Conservation (phyloP, 2,888 invertebrate genomes). For the Cyclophora albipunctata region DNA sequence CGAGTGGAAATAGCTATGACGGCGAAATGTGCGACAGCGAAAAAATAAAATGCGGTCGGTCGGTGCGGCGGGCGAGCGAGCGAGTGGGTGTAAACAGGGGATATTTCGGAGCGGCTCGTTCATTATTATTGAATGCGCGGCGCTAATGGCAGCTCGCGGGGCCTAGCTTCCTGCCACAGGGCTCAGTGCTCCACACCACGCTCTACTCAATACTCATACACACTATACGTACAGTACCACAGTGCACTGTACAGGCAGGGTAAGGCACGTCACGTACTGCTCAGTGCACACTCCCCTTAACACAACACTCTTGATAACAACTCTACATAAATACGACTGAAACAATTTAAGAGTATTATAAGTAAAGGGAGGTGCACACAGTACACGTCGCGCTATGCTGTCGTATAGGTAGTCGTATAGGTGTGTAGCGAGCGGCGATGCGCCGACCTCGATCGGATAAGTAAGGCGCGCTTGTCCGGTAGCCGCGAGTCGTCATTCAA, state of each 20-base stretch:
- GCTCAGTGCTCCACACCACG: constrained; percentile 13
- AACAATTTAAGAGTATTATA: too few relatives aligned
- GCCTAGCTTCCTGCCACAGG: constrained; percentile 27
- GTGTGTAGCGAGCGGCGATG: constrained; percentile 19
- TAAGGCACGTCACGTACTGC: too few relatives aligned
- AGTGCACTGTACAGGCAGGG: too few relatives aligned
- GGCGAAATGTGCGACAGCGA: constrained; percentile 77
- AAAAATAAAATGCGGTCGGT: constrained; percentile 77
- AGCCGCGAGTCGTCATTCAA: constrained; percentile 37
- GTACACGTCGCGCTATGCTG: neutral
- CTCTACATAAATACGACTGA: too few relatives aligned
- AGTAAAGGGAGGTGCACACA: too few relatives aligned
- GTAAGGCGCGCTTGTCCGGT: constrained; percentile 56
- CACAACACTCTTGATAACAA: too few relatives aligned
- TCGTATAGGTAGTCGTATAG: neutral
- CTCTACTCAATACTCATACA: too few relatives aligned
- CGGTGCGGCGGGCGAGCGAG: constrained; percentile 58
- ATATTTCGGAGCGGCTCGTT: constrained; percentile 73
- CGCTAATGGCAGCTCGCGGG: constrained; percentile 61
- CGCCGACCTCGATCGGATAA: constrained; percentile 52
- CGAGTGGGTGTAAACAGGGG: constrained; percentile 75
- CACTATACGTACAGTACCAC: too few relatives aligned
- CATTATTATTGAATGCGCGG: constrained; percentile 74
- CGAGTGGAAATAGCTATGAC: constrained; percentile 77
- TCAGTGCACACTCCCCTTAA: too few relatives aligned